Conservation (phyloP, 2,113 vertebrate species). For the Colossoma macropomum region DNA sequence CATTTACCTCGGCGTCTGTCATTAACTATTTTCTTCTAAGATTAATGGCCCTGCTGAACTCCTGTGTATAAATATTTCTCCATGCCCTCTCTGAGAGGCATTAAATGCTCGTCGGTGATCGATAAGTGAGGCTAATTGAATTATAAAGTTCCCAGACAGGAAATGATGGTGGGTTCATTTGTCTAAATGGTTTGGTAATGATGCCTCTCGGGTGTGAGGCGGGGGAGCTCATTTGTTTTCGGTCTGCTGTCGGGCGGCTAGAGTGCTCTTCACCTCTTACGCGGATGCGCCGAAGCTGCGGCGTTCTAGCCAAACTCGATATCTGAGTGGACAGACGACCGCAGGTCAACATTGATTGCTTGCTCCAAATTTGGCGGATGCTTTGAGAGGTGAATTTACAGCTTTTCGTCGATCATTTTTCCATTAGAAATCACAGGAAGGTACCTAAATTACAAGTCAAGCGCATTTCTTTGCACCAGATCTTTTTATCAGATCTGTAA, state of each 20-base stretch:
- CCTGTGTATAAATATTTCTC: conserved; percentile 51
- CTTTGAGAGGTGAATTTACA: conserved; percentile 23
- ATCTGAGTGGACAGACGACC: conserved; percentile 26
- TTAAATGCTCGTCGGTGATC: conserved; percentile 47
- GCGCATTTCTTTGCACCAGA: not conserved
- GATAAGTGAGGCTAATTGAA: conserved; percentile 55
- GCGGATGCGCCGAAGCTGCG: conserved; percentile 3
- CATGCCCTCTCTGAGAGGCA: conserved; percentile 38
- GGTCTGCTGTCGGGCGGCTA: conserved; percentile 33
- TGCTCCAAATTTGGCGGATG: conserved; percentile 24
- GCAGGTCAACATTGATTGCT: conserved; percentile 22
- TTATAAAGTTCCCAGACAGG: conserved; percentile 52
- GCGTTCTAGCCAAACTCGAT: conserved; percentile 41
- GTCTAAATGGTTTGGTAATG: conserved; percentile 56
- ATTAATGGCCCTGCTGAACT: conserved; percentile 45
- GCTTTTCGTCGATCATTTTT: conserved; percentile 6
- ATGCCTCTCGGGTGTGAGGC: conserved; percentile 47
- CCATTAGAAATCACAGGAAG: not conserved
- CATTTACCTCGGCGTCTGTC: conserved; percentile 36
- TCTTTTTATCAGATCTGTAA: too few relatives aligned
- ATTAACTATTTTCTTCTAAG: conserved; percentile 29
- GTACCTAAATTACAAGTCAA: not conserved
- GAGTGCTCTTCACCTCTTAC: conserved; percentile 41
- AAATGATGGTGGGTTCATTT: conserved; percentile 49
- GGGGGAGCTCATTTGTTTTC: conserved; percentile 49